phyloP scores from a whole-genome alignment of 2,888 invertebrate genomes.

The Tipula lateralis region DNA sequence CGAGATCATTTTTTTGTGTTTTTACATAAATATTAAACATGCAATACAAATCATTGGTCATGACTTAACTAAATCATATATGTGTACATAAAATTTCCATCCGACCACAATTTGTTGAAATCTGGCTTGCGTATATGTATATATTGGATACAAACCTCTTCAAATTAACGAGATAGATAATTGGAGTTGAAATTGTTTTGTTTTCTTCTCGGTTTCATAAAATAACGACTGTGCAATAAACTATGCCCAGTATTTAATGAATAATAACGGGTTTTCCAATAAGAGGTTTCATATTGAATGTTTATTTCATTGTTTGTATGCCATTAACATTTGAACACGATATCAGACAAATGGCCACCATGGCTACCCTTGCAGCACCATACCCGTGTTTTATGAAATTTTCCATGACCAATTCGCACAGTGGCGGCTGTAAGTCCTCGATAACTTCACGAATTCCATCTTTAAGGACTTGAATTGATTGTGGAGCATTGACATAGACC shows the following conservation, averaged over 20 bases:
- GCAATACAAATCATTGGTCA: neutral
- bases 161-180: neutral
- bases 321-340: too few species aligned
- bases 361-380: too few species aligned
- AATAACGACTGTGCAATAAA: neutral
- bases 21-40: neutral
- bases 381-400: too few species aligned
- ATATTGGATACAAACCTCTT: neutral
- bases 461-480: too few species aligned
- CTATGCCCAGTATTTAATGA: neutral
- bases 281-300: too few species aligned
- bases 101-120: neutral
- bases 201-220: neutral
- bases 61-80: slow-evolving; percentile 24
- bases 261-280: too few species aligned
- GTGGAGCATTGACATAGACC: too few species aligned
- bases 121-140: neutral
- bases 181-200: neutral
- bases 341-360: too few species aligned
- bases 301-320: neutral
- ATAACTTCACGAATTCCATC: too few species aligned
- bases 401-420: too few species aligned
- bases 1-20: neutral
- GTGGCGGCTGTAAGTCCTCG: too few species aligned
- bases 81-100: neutral